Base-by-base conservation (phyloP, 2,797 vertebrate genomes). In the Todus mexicanus region DNA sequence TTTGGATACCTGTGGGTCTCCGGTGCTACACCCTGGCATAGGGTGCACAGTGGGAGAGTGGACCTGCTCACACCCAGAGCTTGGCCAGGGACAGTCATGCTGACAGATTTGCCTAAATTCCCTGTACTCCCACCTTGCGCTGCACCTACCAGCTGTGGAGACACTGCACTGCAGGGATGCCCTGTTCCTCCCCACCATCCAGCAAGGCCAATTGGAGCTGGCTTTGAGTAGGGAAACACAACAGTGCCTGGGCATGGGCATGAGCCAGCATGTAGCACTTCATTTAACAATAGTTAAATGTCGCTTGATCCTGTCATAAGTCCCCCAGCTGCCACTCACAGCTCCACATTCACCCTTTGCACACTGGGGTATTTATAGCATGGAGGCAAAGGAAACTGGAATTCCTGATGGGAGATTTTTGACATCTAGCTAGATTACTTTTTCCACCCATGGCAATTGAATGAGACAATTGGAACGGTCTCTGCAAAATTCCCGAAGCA, bases 281-380 rank as follows among this genome's bases (percentile, higher is more conserved):
- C 68, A 73, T 74, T 94, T 94, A 90, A 96, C 91, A 92, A 94
- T 88, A 82, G 91, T 40, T 92, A 89, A 91, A 92, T 5, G 0
- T 56, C 0, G 2, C 86, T 87, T 96, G 94, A 96, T 94, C 94
- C 90, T 72, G 66, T 61, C 74, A 91, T 95, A 95, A 95, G 89
- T 82, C 65, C 65, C 70, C 45, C 94, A 94, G 93, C 94, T 94
- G 93, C 75, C 64, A 61, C 66, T 94, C 65, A 66, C 53, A 16
- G 63, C 63, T 94, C 89, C 65, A 56, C 79, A 66, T 82, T 93
- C 92, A 95, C 71, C 76, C 96, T 90, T 88, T 81, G 93, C 95
- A 87, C 83, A 79, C 54, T 43, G 69, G 22, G 9, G 27, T 97
- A 97, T 97, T 95, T 95, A 96, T 95, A 97, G 87, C 69, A 37